Conservation (phyloP, 2,113 vertebrate species). For the Larimichthys crocea region DNA sequence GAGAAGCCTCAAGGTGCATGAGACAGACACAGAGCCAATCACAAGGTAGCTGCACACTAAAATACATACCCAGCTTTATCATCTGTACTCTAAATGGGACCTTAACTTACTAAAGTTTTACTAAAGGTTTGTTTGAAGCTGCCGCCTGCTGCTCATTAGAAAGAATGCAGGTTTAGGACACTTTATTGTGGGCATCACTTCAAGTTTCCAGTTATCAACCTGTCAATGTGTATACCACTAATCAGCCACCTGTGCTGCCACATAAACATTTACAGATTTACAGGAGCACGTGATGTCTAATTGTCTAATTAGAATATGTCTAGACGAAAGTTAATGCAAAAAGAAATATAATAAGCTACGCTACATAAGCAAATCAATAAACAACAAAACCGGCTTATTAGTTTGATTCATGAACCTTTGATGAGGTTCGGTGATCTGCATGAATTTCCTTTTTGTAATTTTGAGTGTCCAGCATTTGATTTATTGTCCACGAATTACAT, state of each 20-base stretch:
- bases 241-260: neutral
- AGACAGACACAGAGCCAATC: too few relatives aligned
- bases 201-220: too few relatives aligned
- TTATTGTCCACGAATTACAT: neutral
- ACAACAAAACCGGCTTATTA: neutral
- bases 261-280: neutral
- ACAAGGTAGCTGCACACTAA: too few relatives aligned
- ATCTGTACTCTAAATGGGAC: too few relatives aligned
- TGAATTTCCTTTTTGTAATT: neutral
- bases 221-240: neutral
- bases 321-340: neutral
- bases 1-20: neutral
- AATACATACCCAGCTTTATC: too few relatives aligned
- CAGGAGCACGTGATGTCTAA: too few relatives aligned
- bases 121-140: too few relatives aligned
- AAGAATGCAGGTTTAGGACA: too few relatives aligned
- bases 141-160: too few relatives aligned
- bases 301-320: neutral
- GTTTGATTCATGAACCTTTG: neutral
- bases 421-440: neutral
- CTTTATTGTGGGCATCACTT: too few relatives aligned
- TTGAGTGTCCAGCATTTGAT: neutral
- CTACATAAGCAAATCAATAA: too few relatives aligned
- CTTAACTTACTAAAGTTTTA: too few relatives aligned
- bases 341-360: neutral